Base-by-base conservation (phyloP, 1,140 invertebrate genomes). In the Rhizoglyphus robini region DNA sequence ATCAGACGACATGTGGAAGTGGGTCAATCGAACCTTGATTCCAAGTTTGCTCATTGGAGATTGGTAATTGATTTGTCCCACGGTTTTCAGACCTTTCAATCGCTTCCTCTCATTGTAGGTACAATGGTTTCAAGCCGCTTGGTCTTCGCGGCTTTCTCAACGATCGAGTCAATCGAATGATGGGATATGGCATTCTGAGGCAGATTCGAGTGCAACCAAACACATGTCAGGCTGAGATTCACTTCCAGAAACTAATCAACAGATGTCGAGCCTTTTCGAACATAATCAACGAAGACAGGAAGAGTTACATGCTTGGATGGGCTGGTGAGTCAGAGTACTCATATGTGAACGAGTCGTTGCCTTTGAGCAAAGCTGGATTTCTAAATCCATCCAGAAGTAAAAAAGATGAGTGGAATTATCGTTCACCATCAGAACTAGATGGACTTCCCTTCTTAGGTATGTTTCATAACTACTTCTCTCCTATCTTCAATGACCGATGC, bases 161-260 rank as follows among this genome's bases (percentile, higher is more conserved):
- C 68, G 80, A 82, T 70, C 74, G 76, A 63, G 75, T 76, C 11
- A 79, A 77, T 18, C 71, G 81, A 64, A 75, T 82, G 18, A 78
- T 82, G 76, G 80, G 80, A 23, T 81, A 80, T 70, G 80, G 75
- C 18, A 74, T 77, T 20, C 73, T 82, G 64, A 71, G 80, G 66
- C 79, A 81, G 72, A 72, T 78, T 1, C 70, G 80, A 65, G 70
- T 76, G 1, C 73, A 67, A 60, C 25, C 46, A 67, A 68, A 71
- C 38, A 67, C 71, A 30, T 72, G 69, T 60, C 67, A 69, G 36
- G 69, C 72, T 3, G 70, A 70, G 48, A 63, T 63, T 41, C 32
- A 64, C n/a, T 67, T 72, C 49, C 60, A 63, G 46, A 70, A 65
- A 20, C 25, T 72, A 4, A 66, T 65, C 32, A 27, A 32, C 0